Conservation (phyloP, 2,797 vertebrate genomes). For the Molossus alvarezi region DNA sequence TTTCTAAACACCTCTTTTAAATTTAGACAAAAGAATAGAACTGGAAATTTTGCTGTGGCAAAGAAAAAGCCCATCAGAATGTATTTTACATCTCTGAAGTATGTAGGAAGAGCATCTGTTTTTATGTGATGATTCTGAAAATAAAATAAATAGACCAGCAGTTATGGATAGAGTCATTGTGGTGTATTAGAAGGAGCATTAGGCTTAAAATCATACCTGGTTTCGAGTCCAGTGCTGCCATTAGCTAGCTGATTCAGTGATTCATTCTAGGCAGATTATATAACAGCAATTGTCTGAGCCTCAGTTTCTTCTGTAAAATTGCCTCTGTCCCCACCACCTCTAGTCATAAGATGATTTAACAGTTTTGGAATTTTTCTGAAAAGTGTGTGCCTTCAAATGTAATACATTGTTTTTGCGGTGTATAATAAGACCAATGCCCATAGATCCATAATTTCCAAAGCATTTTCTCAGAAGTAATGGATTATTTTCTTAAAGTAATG, state of each 20-base stretch:
- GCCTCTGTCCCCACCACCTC: not conserved
- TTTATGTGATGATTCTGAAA: conserved; percentile 53
- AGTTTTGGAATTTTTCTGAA: conserved; percentile 51
- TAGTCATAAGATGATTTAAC: conserved; percentile 41
- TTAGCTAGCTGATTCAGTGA: not conserved
- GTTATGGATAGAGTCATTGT: conserved; percentile 13
- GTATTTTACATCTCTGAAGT: conserved; percentile 34
- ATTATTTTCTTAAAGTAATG: not conserved
- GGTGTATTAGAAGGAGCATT: not conserved
- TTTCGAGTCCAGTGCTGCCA: conserved; percentile 7
- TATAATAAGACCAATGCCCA: not conserved
- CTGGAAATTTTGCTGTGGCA: conserved; percentile 32
- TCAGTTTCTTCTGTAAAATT: conserved; percentile 69
- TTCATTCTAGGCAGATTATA: not conserved
- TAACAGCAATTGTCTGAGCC: not conserved
- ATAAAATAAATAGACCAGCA: not conserved
- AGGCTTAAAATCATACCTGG: conserved; percentile 31
- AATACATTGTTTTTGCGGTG: not conserved
- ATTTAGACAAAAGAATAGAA: conserved; percentile 56
- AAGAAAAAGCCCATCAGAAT: conserved; percentile 19
- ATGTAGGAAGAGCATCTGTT: conserved; percentile 43
- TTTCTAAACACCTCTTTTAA: conserved; percentile 58
- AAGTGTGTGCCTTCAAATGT: not conserved
- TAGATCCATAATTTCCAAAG: conserved; percentile 39
- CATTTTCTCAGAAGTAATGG: conserved; percentile 29